phyloP scores from a whole-genome alignment of 2,888 invertebrate species.

The Ecliptopera silaceata region DNA sequence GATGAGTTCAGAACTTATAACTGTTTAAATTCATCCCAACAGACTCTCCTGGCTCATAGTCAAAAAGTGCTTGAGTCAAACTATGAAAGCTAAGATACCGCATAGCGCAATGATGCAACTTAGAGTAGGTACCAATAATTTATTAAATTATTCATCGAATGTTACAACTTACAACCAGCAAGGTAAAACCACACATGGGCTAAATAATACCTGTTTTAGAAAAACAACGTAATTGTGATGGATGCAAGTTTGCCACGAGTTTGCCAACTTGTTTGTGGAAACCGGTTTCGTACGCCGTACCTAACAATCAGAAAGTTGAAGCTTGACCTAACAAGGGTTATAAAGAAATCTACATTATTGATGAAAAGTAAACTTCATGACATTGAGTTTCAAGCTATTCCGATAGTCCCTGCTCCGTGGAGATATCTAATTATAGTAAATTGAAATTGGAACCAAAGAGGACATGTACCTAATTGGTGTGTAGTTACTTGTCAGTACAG shows the following conservation, averaged over 20 bases:
- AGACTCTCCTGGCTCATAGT: slow-evolving; percentile 15
- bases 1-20: slow-evolving; percentile 9
- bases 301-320: slow-evolving; percentile 12
- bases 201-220: slow-evolving; percentile 26
- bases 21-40: slow-evolving; percentile 10
- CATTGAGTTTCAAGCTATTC: neutral
- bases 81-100: slow-evolving; percentile 20
- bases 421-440: slow-evolving; percentile 28
- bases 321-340: slow-evolving; percentile 6
- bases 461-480: slow-evolving; percentile 51
- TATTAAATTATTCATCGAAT: slow-evolving; percentile 10
- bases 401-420: neutral
- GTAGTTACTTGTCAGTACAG: slow-evolving; percentile 58
- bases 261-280: slow-evolving; percentile 21
- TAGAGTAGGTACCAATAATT: slow-evolving; percentile 1
- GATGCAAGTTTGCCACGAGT: slow-evolving; percentile 25
- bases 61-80: slow-evolving; percentile 19
- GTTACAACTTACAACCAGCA: slow-evolving; percentile 7
- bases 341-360: neutral
- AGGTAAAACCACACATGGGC: slow-evolving; percentile 16
- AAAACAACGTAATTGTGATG: slow-evolving; percentile 21
- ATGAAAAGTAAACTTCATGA: neutral
- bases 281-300: slow-evolving; percentile 10
- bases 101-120: slow-evolving; percentile 26
- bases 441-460: slow-evolving; percentile 26